Evolutionary conservation across 1,140 invertebrate genomes (phyloP).

Genomic region (Halictus rubicundus): DNA sequence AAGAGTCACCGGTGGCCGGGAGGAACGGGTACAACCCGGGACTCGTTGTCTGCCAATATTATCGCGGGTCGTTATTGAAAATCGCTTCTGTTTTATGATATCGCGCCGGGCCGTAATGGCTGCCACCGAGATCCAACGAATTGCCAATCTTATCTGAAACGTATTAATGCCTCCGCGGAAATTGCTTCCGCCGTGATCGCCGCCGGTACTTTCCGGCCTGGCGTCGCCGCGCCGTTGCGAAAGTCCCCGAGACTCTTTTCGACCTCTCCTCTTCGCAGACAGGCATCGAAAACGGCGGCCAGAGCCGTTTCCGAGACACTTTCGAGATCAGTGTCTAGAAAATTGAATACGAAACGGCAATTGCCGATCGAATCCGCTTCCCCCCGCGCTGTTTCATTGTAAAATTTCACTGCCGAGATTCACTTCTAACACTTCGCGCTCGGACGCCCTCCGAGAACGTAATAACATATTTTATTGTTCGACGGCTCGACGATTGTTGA

Average conservation of each 20-base stretch:
- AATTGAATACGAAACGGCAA: constrained; percentile 4
- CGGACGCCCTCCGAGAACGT: no score
- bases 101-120: constrained; percentile 29
- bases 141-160: constrained; percentile 43
- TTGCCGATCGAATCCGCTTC: not conserved
- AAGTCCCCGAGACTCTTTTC: no score
- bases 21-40: not conserved
- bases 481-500: no score
- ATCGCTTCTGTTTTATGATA: constrained; percentile 53
- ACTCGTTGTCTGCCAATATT: constrained; percentile 43
- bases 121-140: constrained; percentile 19
- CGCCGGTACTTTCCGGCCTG: not conserved
- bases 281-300: not conserved
- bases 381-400: not conserved
- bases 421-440: no score
- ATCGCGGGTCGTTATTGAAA: constrained; percentile 52
- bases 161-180: constrained; percentile 34
- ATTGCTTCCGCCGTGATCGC: constrained; percentile 23
- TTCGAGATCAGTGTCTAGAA: constrained; percentile 1
- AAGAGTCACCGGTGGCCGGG: no score
- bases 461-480: no score
- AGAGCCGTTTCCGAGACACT: not conserved
- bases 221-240: no score
- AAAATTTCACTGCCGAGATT: no score
- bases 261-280: not conserved